Conservation (phyloP, 2,888 invertebrate species). For the Caenorhabditis drosophilae region DNA sequence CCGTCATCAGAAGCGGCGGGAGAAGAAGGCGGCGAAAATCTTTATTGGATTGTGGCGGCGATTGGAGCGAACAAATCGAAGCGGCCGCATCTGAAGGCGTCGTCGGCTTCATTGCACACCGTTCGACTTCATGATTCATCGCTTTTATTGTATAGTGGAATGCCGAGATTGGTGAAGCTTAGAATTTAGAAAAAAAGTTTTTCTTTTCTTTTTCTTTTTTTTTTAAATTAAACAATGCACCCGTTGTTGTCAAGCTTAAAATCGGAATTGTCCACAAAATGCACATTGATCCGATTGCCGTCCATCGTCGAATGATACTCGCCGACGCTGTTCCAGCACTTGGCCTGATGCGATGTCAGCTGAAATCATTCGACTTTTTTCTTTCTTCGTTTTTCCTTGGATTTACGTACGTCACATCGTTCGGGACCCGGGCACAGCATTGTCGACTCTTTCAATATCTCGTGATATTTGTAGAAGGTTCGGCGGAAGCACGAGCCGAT, state of each 20-base stretch:
- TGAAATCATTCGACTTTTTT: constrained; percentile 1
- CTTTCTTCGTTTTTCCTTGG: neutral
- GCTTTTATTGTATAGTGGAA: constrained; percentile 28
- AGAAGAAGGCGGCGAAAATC: too few species aligned
- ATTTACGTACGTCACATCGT: constrained; percentile 30
- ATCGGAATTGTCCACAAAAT: constrained; percentile 26
- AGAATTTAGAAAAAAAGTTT: constrained; percentile 4
- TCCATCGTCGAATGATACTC: constrained; percentile 36
- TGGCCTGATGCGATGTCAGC: constrained; percentile 10
- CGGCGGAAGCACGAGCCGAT: constrained; percentile 27
- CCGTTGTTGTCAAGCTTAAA: constrained; percentile 20
- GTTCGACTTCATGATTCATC: constrained; percentile 29
- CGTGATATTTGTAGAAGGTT: constrained; percentile 22
- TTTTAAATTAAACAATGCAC: constrained; percentile 19
- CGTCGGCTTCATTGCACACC: too few species aligned
- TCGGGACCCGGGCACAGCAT: constrained; percentile 45
- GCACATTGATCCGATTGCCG: constrained; percentile 27
- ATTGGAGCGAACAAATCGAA: constrained; percentile 4
- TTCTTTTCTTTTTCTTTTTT: too few species aligned
- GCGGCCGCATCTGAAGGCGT: too few species aligned
- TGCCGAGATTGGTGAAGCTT: constrained; percentile 22
- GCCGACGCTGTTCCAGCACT: constrained; percentile 36
- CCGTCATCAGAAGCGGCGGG: neutral
- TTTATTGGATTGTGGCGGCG: constrained; percentile 30
- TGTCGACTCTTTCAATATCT: constrained; percentile 5